Evolutionary conservation across 2,888 invertebrate species (phyloP), one percentile per base, ranked within the genome.

Genomic region (Loripinus fragilis): DNA sequence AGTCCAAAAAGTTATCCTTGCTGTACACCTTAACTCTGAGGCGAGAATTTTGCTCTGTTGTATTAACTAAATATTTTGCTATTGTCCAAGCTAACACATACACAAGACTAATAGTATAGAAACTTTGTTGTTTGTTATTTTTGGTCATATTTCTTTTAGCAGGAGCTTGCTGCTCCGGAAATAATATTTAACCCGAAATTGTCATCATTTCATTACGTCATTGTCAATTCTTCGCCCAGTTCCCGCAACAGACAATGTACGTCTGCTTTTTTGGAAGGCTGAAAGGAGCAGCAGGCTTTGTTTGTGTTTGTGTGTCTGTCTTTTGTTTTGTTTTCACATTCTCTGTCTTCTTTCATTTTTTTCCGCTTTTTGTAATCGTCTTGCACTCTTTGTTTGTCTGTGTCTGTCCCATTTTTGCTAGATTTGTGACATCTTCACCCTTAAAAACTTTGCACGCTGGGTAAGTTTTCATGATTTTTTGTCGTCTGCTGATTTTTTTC

Each of bases 161-260:
- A 48, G 84, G 84, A 84, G 84, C 81, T 81, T 84, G 84, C 84
- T 84, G 81, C 81, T 84, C 81, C 81, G 64, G 12, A 23, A 25
- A 28, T 41, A 50, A 33, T 45, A 45, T n/a, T n/a, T n/a, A n/a
- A n/a, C n/a, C n/a, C n/a, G n/a, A 67, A 42, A 75, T 35, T 35
- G 55, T 55, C 52, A 74, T 41, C 55, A n/a, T 55, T 79, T 66
- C 66, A 66, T 66, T 25, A 66, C 66, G 42, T 66, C 66, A 50
- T 69, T 69, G 28, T 50, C 68, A 48, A 33, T n/a, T 38, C 30
- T 7, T 33, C 33, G 60, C 60, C 60, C 60, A 33, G 60, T 60
- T 38, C 60, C 60, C 60, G 28, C 12, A 33, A 33, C 60, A 60
- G 60, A 60, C 60, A 60, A 60, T 60, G 60, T 60, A 60, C 60